phyloP scores from a whole-genome alignment of 1,140 invertebrate genomes.

The Ceratosolen fusciceps region DNA sequence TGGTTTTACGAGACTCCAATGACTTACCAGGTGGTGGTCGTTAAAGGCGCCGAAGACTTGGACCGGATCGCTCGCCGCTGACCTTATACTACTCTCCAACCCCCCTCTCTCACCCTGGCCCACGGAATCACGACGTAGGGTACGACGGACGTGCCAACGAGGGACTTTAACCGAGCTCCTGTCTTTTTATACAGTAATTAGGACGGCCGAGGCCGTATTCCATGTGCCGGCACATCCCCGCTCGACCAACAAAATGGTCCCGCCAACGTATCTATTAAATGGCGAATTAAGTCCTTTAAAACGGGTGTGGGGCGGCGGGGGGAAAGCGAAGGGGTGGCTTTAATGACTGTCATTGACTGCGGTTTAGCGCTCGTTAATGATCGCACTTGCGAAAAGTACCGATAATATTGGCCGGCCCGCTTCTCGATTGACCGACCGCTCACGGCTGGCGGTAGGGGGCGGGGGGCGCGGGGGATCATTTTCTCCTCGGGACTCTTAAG shows the following conservation, averaged over 20 bases:
- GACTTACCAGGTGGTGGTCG: conserved; percentile 48
- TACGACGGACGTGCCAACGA: background rate
- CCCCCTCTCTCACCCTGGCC: background rate
- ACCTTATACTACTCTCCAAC: conserved; percentile 8
- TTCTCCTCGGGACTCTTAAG: too few relatives aligned
- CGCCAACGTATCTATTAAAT: conserved; percentile 51
- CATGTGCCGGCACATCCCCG: too few relatives aligned
- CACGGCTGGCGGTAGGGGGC: too few relatives aligned
- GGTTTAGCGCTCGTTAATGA: background rate
- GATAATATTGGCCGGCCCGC: too few relatives aligned
- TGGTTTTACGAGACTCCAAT: conserved; percentile 34
- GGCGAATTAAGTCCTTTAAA: conserved; percentile 30
- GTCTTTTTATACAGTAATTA: conserved; percentile 49
- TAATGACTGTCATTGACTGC: conserved; percentile 3
- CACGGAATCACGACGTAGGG: too few relatives aligned
- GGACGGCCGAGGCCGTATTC: conserved; percentile 34
- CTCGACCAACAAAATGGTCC: conserved; percentile 32
- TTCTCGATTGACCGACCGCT: too few relatives aligned
- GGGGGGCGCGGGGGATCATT: too few relatives aligned
- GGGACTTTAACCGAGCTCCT: conserved; percentile 33
- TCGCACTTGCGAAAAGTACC: background rate
- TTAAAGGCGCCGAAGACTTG: conserved; percentile 50
- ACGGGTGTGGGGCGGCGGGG: too few relatives aligned
- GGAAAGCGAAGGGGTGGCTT: background rate
- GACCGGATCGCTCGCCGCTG: conserved; percentile 3